These are phyloP conservation scores for western clawed frog (Xenopus tropicalis) DNA, from an alignment of 2,113 vertebrate genomes.

Conservation along the genomic window UCB_Xtro_10.0 CM004448.2:79964001-79964500, in stretches of 20 bases:
- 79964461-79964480: too few species aligned
- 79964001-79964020: constrained; percentile 20
- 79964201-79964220: constrained; percentile 25
- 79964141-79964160: constrained; percentile 39
- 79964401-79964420: too few species aligned
- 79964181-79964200: constrained; percentile 38
- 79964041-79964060: constrained; percentile 13
- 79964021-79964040: constrained; percentile 30
- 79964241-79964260: constrained; percentile 30
- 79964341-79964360: too few species aligned
- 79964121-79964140: constrained; percentile 6
- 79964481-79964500: too few species aligned
- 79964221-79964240: constrained; percentile 30
- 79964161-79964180: constrained; percentile 38
- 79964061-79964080: constrained; percentile 24
- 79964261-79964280: constrained; percentile 37
- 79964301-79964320: too few species aligned
- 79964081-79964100: constrained; percentile 17
- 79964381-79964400: too few species aligned
- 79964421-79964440: too few species aligned
- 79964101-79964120: constrained; percentile 30
- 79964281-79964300: not conserved
- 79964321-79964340: too few species aligned
- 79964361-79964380: too few species aligned
- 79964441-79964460: too few species aligned